Evolutionary conservation across 2,113 vertebrate species (phyloP).

Genomic region (Myiozetetes cayanensis): DNA sequence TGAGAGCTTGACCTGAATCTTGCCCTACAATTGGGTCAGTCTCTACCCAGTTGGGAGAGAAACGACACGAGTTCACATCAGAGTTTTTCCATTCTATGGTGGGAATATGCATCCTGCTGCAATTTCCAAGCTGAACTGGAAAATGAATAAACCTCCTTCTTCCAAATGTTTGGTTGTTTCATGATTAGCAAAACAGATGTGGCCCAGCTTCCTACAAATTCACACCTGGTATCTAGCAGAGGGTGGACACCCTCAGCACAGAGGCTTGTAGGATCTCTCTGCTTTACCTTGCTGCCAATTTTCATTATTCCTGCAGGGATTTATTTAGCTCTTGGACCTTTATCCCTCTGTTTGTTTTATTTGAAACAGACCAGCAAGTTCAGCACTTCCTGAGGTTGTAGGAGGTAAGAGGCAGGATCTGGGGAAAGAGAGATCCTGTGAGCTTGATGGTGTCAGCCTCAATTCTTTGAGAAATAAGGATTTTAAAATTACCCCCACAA

Average conservation of each 20-base stretch:
- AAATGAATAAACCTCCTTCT: background rate
- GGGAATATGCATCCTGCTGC: background rate
- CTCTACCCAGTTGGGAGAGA: background rate
- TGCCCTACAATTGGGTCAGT: background rate
- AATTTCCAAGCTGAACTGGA: background rate
- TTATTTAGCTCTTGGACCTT: background rate
- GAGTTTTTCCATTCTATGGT: background rate
- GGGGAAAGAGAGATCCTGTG: background rate
- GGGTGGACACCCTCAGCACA: background rate
- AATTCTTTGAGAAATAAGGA: background rate
- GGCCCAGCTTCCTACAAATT: background rate
- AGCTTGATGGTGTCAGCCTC: background rate
- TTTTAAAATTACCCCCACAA: background rate
- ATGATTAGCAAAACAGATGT: background rate
- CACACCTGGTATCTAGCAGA: background rate
- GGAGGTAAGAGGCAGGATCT: background rate
- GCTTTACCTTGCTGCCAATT: background rate
- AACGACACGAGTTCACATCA: accelerated
- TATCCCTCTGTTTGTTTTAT: background rate
- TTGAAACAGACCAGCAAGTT: background rate
- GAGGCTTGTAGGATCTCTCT: background rate
- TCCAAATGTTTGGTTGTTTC: background rate
- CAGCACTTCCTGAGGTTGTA: background rate
- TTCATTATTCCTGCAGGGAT: background rate
- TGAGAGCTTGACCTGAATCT: slow-evolving; percentile 38